Evolutionary conservation across 1,140 invertebrate genomes (phyloP).

Genomic region (Dryas iulia): DNA sequence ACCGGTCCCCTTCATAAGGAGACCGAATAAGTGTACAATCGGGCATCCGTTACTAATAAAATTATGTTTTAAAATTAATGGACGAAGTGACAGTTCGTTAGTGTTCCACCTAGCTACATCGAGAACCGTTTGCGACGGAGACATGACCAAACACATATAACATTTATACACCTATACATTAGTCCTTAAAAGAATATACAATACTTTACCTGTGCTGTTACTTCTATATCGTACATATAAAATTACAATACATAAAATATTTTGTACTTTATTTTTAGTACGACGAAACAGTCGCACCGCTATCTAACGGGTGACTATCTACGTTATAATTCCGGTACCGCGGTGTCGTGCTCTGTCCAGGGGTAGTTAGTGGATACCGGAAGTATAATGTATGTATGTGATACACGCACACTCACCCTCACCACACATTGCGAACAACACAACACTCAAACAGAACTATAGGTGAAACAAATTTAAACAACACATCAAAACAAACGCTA

Average conservation of each 20-base stretch:
- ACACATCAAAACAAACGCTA: constrained; percentile 18
- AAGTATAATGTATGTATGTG: background rate
- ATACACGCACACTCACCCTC: background rate
- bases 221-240: constrained; percentile 74
- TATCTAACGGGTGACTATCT: constrained; percentile 42
- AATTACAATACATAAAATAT: constrained; percentile 79
- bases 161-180: constrained; percentile 64
- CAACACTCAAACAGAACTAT: no score
- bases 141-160: constrained; percentile 72
- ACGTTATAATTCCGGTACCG: background rate
- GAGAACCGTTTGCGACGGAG: constrained; percentile 77
- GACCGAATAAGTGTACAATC: constrained; percentile 66
- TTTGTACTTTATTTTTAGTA: constrained; percentile 76
- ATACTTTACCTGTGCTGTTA: constrained; percentile 66
- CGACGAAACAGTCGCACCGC: constrained; percentile 63
- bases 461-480: constrained; percentile 14
- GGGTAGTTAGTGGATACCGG: background rate
- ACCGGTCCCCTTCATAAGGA: constrained; percentile 70
- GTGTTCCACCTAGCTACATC: constrained; percentile 72
- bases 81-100: constrained; percentile 80
- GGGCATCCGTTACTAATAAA: constrained; percentile 72
- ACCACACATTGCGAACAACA: constrained; percentile 53
- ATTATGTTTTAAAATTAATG: constrained; percentile 78
- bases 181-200: constrained; percentile 73
- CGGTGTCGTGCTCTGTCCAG: background rate